Evolutionary conservation across 2,113 vertebrate species (phyloP), one percentile per base, ranked within the genome.

Genomic region (Oxyruncus cristatus): DNA sequence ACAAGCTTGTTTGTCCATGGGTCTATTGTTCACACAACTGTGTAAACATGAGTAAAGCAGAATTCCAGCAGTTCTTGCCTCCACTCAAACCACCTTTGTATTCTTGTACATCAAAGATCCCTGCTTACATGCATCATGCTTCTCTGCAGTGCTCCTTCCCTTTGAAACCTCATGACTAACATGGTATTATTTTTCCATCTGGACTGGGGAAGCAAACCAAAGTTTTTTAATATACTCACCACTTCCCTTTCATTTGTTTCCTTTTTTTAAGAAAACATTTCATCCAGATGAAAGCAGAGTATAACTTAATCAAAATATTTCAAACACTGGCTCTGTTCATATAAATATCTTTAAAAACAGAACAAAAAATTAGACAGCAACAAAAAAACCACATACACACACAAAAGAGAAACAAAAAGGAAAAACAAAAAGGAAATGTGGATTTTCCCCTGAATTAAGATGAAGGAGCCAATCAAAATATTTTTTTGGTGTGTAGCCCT

Each of bases 201-300:
- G 62, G 62, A 79, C 58, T 79, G 49, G n/a, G 55, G 90, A 84
- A 62, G 79, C 44, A 81, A 32, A 95, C 37, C 19, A 16, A 84
- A 74, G 52, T 35, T 93, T 95, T 89, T 92, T 78, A 89, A 81
- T 37, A 81, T 39, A 44, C n/a, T 84, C 72, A 80, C 59, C 79
- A 86, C 65, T 94, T 94, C 75, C 75, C 74, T 73, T 91, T 95
- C 91, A 86, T 88, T 95, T 96, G 52, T 89, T 94, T 90, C 89
- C 52, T 86, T 89, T 85, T 85, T 89, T 88, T 65, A 94, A 75
- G 76, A 94, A 96, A 96, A 95, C 79, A 93, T 93, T 96, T 96
- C 56, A 87, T 86, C 79, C 66, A 89, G 79, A 86, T 72, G 52
- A 93, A 94, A 96, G 75, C n/a, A 56, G 58, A 86, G 56, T 76